A percentile compares a stretch with the other conserved stretches of the same genome.
phyloP scores from a whole-genome alignment of 2,797 vertebrate species.

The Melopsittacus undulatus region DNA sequence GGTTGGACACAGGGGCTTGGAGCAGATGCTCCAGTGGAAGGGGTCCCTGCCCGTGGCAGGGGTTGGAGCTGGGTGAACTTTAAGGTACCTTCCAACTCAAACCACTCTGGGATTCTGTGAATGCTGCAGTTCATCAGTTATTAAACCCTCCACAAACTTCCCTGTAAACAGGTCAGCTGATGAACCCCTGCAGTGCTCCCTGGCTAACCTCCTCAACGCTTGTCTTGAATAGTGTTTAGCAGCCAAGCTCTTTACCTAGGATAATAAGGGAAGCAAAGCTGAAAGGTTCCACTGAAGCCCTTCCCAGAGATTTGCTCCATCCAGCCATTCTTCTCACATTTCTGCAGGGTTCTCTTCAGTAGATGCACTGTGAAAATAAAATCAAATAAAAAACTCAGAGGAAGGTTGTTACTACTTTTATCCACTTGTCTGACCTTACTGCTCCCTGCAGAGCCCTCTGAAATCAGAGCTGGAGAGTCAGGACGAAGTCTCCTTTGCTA shows the following conservation, averaged over 20 bases:
- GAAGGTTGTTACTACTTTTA: background rate
- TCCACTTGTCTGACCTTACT: background rate
- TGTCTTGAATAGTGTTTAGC: background rate
- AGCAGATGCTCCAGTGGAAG: background rate
- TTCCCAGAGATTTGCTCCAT: constrained; percentile 98
- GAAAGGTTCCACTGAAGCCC: constrained; percentile 95
- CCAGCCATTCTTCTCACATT: constrained; percentile 97
- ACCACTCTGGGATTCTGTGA: background rate
- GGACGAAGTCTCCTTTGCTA: background rate
- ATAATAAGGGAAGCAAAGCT: constrained; percentile 94
- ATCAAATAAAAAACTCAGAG: background rate
- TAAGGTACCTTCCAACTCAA: background rate
- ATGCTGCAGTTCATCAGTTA: background rate
- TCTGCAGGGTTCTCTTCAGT: constrained; percentile 93
- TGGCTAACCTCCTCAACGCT: background rate
- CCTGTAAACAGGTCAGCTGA: background rate
- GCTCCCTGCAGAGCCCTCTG: background rate
- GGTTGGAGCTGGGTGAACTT: background rate
- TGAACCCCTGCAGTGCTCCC: background rate
- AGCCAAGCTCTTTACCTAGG: constrained; percentile 84
- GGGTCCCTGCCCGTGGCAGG: background rate
- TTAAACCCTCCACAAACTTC: background rate
- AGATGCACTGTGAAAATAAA: constrained; percentile 80
- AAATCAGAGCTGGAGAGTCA: background rate
- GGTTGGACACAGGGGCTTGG: no score